Evolutionary conservation across 2,113 vertebrate genomes (phyloP).

Genomic region (Syrrhaptes paradoxus): DNA sequence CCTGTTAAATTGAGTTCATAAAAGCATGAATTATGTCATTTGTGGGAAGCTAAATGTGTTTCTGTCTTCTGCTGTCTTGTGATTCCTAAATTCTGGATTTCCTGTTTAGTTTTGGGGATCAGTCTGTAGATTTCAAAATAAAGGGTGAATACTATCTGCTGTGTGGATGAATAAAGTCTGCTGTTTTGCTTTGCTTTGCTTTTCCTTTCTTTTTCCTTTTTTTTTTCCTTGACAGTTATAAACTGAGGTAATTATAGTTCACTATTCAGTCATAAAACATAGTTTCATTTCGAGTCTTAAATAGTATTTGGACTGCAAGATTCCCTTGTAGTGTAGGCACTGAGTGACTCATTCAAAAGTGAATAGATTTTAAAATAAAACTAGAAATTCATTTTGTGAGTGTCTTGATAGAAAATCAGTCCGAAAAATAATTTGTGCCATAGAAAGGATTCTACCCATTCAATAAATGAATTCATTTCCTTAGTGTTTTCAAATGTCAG

Average conservation of each 20-base stretch:
- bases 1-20: neutral
- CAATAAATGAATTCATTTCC: neutral
- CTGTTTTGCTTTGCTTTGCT: neutral
- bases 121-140: neutral
- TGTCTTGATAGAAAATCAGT: slow-evolving; percentile 37
- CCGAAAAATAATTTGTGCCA: neutral
- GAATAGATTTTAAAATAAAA: slow-evolving; percentile 58
- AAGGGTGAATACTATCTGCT: neutral
- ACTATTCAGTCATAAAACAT: slow-evolving; percentile 45
- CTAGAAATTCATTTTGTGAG: slow-evolving; percentile 5
- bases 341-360: slow-evolving; percentile 56
- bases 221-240: slow-evolving; percentile 5
- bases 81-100: neutral
- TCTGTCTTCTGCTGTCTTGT: neutral
- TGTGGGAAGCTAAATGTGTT: neutral
- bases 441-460: neutral
- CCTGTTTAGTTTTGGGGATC: neutral
- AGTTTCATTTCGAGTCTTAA: slow-evolving; percentile 45
- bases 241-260: slow-evolving; percentile 28
- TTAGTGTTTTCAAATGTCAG: neutral
- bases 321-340: slow-evolving; percentile 21
- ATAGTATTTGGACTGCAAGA: slow-evolving; percentile 59
- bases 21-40: neutral
- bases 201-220: neutral
- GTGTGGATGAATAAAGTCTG: neutral